Evolutionary conservation across 2,113 vertebrate species (phyloP), one percentile per base, ranked within the genome.

Genomic region (Vanacampus margaritifer): DNA sequence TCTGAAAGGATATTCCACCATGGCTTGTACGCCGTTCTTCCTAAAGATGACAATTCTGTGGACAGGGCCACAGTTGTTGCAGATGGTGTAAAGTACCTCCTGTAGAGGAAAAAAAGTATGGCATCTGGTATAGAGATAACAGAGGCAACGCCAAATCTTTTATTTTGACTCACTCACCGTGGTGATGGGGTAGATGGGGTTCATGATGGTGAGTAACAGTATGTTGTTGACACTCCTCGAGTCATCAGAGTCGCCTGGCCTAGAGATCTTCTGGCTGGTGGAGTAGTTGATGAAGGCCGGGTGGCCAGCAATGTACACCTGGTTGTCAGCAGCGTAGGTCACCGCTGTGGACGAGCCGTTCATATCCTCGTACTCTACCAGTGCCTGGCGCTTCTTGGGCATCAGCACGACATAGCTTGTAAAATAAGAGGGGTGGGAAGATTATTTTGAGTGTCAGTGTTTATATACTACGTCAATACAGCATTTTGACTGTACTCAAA

Each of bases 71-170:
- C 96, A 98, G 63, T 97, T 97, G 80, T 98, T 98, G 85, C 96
- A 98, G 80, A 98, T 98, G 1, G 96, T 98, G 79, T 97, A 98
- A 5, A 98, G 92, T 46, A 98, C 96, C 32, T 98, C 96, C 96
- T 98, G 74, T 59, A n/a, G n/a, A 32, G 28, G 24, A 51, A 53
- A 1, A 53, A 32, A 65, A 0, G 28, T 12, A 36, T 32, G 54
- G 12, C 13, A 51, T 57, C 14, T 17, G 54, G 6, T 57, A 17
- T 26, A 23, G 61, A 26, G 61, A 5, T 5, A 19, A 10, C 21
- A 41, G 5, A 41, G 39, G 13, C 45, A 3, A 23, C 16, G 13
- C 5, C n/a, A 43, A 23, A 45, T 62, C 3, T 39, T 57, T 32
- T 35, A 5, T 59, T 60, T 39, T 24, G 19, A 39, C 36, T 39